phyloP scores from a whole-genome alignment of 1,140 invertebrate species.

The Bombyx mori region ASM3026992v2 NC_085113.1:3602501-3603000 shows the following conservation, averaged over 20 bases:
- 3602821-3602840: conserved; percentile 54
- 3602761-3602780: conserved; percentile 53
- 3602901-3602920: conserved; percentile 35
- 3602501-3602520: no score
- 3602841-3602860: conserved; percentile 49
- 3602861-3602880: conserved; percentile 31
- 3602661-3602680: no score
- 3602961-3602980: conserved; percentile 1
- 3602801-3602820: conserved; percentile 47
- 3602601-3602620: no score
- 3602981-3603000: no score
- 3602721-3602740: conserved; percentile 15
- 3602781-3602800: conserved; percentile 48
- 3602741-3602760: conserved; percentile 48
- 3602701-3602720: conserved; percentile 16
- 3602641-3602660: no score
- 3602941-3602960: conserved; percentile 2
- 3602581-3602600: no score
- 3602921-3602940: conserved; percentile 5
- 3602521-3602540: no score
- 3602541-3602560: no score
- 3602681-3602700: conserved; percentile 1
- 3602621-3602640: no score
- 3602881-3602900: conserved; percentile 29
- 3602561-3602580: no score